A percentile compares a stretch with the other conserved stretches of the same genome.
These are phyloP conservation scores for Lithophane socia DNA, from an alignment of 2,888 invertebrate species.

Conservation along the genomic window DNA sequence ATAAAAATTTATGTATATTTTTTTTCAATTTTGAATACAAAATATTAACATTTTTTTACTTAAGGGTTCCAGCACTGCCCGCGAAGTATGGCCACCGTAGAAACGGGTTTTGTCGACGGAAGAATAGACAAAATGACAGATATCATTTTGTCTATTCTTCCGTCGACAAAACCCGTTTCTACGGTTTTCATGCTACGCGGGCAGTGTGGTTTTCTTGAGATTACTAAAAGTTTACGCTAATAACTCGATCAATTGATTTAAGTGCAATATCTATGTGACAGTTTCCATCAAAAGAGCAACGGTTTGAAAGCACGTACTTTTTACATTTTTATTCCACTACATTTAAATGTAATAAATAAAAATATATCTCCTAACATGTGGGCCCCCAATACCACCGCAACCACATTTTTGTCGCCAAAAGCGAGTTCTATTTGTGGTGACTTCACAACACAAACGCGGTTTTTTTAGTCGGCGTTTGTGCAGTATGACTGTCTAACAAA, in stretches of 20 bases:
- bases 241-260: neutral
- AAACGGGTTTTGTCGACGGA: too few relatives aligned
- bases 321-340: neutral
- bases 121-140: too few relatives aligned
- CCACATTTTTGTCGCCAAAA: slow-evolving; percentile 69
- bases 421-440: slow-evolving; percentile 69
- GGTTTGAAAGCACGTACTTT: too few relatives aligned
- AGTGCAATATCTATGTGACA: neutral
- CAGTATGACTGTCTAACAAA: slow-evolving; percentile 36
- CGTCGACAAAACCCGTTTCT: too few relatives aligned
- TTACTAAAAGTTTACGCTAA: neutral
- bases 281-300: neutral
- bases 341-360: neutral
- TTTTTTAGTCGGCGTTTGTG: slow-evolving; percentile 37
- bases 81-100: too few relatives aligned
- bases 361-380: neutral
- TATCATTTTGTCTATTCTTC: too few relatives aligned
- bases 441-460: slow-evolving; percentile 56
- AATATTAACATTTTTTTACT: too few relatives aligned
- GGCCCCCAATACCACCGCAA: slow-evolving; percentile 63
- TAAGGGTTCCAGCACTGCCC: too few relatives aligned
- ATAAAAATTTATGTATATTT: too few relatives aligned
- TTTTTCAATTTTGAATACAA: too few relatives aligned
- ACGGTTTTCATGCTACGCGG: too few relatives aligned
- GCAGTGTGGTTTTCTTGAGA: neutral